phyloP scores from a whole-genome alignment of 2,888 invertebrate genomes.

The Kryphioiulus occultus region DNA sequence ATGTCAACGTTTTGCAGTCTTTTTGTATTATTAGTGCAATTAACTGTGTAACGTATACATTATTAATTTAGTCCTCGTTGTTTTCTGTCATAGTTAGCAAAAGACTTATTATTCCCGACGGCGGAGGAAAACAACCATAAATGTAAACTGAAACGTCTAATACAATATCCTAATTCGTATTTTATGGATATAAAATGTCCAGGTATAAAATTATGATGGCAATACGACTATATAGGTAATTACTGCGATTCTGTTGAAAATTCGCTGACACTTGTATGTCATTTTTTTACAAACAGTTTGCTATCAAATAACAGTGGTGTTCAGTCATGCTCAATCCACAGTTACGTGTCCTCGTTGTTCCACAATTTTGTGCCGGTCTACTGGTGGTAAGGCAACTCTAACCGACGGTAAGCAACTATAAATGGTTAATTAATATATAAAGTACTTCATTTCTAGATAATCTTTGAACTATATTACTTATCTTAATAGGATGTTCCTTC shows the following conservation, averaged over 20 bases:
- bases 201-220: conserved; percentile 64
- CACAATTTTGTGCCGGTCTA: conserved; percentile 97
- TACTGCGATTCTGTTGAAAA: not conserved
- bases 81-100: conserved; percentile 73
- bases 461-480: not conserved
- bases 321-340: conserved; percentile 98
- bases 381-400: conserved; percentile 97
- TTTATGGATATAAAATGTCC: conserved; percentile 99
- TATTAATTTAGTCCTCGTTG: not conserved
- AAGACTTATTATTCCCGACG: conserved; percentile 96
- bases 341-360: conserved; percentile 98
- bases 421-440: not conserved
- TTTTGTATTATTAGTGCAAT: not conserved
- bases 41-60: too few species aligned
- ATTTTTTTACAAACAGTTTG: conserved; percentile 70
- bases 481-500: conserved; percentile 82
- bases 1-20: not conserved
- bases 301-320: conserved; percentile 99
- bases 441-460: conserved; percentile 42
- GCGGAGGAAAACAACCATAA: conserved; percentile 93
- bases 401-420: conserved; percentile 77
- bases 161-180: conserved; percentile 99
- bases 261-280: not conserved
- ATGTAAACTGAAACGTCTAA: conserved; percentile 96
- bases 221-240: not conserved